These are phyloP conservation scores for Eumerus sabulonum DNA, from an alignment of 2,888 invertebrate genomes.

Conservation along the genomic window DNA sequence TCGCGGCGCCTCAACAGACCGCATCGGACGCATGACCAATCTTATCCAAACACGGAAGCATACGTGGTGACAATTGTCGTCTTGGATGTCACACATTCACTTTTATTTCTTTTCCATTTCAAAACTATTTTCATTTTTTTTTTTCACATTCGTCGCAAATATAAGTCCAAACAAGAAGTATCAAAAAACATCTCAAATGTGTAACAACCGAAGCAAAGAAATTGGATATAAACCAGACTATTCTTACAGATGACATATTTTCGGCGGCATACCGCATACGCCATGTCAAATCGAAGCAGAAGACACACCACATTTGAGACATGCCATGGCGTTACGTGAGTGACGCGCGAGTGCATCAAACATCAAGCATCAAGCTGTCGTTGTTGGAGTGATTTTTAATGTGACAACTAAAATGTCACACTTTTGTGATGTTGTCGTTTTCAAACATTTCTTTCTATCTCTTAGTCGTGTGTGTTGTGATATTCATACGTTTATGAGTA, in stretches of 20 bases:
- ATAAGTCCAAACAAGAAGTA: too few species aligned
- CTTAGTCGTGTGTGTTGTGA: too few species aligned
- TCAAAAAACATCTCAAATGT: background rate
- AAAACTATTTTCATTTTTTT: background rate
- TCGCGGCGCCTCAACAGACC: too few species aligned
- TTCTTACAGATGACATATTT: background rate
- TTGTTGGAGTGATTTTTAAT: too few species aligned
- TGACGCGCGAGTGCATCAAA: too few species aligned
- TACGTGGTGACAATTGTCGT: background rate
- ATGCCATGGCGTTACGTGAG: background rate
- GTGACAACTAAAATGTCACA: too few species aligned
- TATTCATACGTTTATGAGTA: too few species aligned
- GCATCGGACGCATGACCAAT: background rate
- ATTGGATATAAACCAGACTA: background rate
- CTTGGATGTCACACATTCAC: background rate
- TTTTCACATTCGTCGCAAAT: background rate
- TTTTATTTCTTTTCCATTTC: conserved; percentile 2
- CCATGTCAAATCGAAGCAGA: background rate
- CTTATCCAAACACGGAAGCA: background rate
- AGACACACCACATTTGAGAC: background rate
- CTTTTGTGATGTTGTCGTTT: too few species aligned
- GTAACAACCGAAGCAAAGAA: background rate
- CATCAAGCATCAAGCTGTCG: too few species aligned
- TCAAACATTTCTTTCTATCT: too few species aligned
- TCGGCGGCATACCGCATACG: background rate